Conservation (phyloP, 1,140 invertebrate genomes). For the Eubasilissa regina region DNA sequence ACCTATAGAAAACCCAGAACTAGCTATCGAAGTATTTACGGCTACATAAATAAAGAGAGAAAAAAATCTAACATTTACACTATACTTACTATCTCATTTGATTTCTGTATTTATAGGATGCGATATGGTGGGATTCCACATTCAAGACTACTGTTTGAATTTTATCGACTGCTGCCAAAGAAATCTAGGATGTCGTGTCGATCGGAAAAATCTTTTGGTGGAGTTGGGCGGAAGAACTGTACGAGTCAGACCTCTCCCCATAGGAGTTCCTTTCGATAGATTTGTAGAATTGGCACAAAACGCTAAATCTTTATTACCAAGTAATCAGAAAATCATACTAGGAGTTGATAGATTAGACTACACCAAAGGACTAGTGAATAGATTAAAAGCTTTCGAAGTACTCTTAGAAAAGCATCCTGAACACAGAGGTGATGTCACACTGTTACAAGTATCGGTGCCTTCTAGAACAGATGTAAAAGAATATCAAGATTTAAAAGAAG, state of each 20-base stretch:
- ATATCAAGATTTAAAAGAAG: slow-evolving; percentile 92
- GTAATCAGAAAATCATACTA: slow-evolving; percentile 85
- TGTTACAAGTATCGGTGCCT: slow-evolving; percentile 90
- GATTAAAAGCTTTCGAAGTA: slow-evolving; percentile 87
- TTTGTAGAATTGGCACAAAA: slow-evolving; percentile 87
- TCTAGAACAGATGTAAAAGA: slow-evolving; percentile 92
- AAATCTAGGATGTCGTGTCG: slow-evolving; percentile 88
- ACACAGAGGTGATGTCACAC: slow-evolving; percentile 86
- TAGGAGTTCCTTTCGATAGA: slow-evolving; percentile 90
- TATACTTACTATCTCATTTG: neutral
- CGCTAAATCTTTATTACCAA: slow-evolving; percentile 81
- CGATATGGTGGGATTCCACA: slow-evolving; percentile 94
- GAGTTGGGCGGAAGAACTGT: slow-evolving; percentile 90
- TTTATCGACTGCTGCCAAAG: slow-evolving; percentile 94
- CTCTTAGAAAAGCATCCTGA: slow-evolving; percentile 90
- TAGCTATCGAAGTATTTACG: too few species aligned
- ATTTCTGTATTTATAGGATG: slow-evolving; percentile 74
- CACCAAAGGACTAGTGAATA: slow-evolving; percentile 91
- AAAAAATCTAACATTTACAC: neutral
- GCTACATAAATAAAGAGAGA: too few species aligned
- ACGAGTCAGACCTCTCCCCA: slow-evolving; percentile 86
- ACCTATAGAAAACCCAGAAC: too few species aligned
- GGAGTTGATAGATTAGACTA: slow-evolving; percentile 93
- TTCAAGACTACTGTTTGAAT: slow-evolving; percentile 92
- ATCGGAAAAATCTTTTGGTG: slow-evolving; percentile 88